Evolutionary conservation across 1,140 invertebrate genomes (phyloP), one percentile per base, ranked within the genome.

Genomic region (Chironomus tepperi): DNA sequence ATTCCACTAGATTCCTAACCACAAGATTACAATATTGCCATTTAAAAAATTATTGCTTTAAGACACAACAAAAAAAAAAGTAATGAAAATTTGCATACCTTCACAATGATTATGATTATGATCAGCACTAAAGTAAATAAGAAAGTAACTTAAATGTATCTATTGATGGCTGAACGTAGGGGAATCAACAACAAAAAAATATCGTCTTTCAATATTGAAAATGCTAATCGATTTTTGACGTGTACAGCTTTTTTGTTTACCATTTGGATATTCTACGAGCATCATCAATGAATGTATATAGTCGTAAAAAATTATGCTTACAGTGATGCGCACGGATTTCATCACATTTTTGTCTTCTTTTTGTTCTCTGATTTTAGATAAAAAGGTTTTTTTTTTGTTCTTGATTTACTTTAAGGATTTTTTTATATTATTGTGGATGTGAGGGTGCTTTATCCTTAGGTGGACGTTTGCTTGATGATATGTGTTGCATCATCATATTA

Each of bases 171-270:
- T 5, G 24, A 2, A 34, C 2, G 24, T 34, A 34, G 24, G 24
- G 24, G 5, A 5, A 34, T 2, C 24, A n/a, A n/a, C n/a, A n/a
- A 2, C 24, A 34, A 57, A n/a, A 57, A 57, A 57, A 57, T 57
- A 15, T 34, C 24, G 47, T n/a, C 9, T 12, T 57, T 12, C 47
- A 12, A 12, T 57, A n/a, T 70, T 70, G 65, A 70, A 70, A 70
- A 70, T 70, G 65, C 65, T 70, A 70, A 70, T 19, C 65, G 65
- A 70, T 70, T 70, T 21, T 70, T 70, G 65, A 70, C 65, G 65
- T 70, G 65, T 21, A 70, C 19, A 18, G n/a, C n/a, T n/a, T 3
- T 70, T 70, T 16, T 70, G 65, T 70, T 70, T 70, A 18, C 65
- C n/a, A 70, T 70, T 70, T 70, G 65, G 65, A 70, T 70, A 19